Evolutionary conservation across 2,888 invertebrate genomes (phyloP), one percentile per base, ranked within the genome.

Genomic region (Tholera decimalis): DNA sequence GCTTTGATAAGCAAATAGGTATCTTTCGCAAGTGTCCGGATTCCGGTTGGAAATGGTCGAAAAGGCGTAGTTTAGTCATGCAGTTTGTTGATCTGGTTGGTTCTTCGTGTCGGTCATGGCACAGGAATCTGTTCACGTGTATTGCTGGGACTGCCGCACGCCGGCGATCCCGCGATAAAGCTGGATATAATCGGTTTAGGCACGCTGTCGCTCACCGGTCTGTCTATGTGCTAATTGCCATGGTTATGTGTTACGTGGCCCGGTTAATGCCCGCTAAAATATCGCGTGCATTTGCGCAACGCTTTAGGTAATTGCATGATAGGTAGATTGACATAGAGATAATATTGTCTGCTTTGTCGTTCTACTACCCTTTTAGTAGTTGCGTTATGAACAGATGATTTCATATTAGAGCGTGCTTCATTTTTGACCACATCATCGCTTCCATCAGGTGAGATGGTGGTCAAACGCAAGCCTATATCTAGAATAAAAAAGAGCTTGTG

Each of bases 141-240:
- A 88, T 91, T 93, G 89, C 92, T 89, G 83, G 85, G 78, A 78
- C 76, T 73, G 84, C 84, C 79, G 82, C 77, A 72, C 72, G 83
- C 78, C 81, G 82, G 87, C 83, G 89, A 89, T 93, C 86, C 90
- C 83, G 86, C 87, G 92, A 92, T 92, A 92, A 89, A 89, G 87
- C 89, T 86, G 85, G 86, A 84, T 87, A 88, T 93, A 93, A 94
- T 93, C 92, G 89, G 88, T 89, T 94, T 92, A 92, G 90, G 88
- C 88, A 91, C 91, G 92, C 92, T 91, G 92, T 94, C 93, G 91
- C 90, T 94, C 92, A 93, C 88, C 77, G 86, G 87, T 85, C 90
- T 90, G 87, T 85, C 90, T 90, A 90, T 90, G 90, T 90, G 89
- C 92, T 93, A 93, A 94, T 94, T 93, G 92, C 91, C 85, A 86